Evolutionary conservation across 2,888 invertebrate genomes (phyloP), one percentile per base, ranked within the genome.

Genomic region (Caradrina kadenii): DNA sequence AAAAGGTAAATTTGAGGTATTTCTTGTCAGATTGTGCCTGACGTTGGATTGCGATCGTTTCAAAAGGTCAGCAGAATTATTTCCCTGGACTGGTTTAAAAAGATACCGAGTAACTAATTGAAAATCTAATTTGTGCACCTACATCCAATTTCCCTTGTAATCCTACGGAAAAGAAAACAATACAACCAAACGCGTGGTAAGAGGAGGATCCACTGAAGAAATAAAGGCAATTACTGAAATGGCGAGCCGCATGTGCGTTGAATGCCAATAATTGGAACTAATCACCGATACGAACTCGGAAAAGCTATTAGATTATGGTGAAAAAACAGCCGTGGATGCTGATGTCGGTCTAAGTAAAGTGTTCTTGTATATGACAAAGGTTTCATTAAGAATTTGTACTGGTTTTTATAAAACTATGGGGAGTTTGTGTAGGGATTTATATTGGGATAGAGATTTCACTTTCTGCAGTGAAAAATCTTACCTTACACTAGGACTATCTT

Each of bases 231-330:
- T 93, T 92, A 92, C 89, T 79, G 85, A 82, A 88, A 87, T 88
- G 87, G 88, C 81, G 76, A 86, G 88, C 79, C 90, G 88, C 90
- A 91, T 92, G 93, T 92, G 92, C 87, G 86, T 80, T 76, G 90
- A 90, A 90, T 89, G 87, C 90, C 90, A 90, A 91, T 93, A 90
- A 92, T 91, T 91, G 88, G 86, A 87, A 88, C 89, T 92, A 92
- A 92, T 92, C 88, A 87, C 86, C 82, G 86, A 81, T 84, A 86
- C 85, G 80, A 69, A 75, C 69, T 73, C 70, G 63, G 67, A 63
- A 88, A 86, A 84, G 84, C 82, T 73, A 73, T 84, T 83, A 70
- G 73, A 71, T 75, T 79, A 76, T 71, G 80, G 54, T 19, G 63
- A 76, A 83, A 74, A 74, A 76, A 76, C 69, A 60, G 55, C 69